A percentile compares a stretch with the other conserved stretches of the same genome.
Evolutionary conservation across 2,797 vertebrate genomes (phyloP).

Genomic region (Pseudomugil gertrudae): DNA sequence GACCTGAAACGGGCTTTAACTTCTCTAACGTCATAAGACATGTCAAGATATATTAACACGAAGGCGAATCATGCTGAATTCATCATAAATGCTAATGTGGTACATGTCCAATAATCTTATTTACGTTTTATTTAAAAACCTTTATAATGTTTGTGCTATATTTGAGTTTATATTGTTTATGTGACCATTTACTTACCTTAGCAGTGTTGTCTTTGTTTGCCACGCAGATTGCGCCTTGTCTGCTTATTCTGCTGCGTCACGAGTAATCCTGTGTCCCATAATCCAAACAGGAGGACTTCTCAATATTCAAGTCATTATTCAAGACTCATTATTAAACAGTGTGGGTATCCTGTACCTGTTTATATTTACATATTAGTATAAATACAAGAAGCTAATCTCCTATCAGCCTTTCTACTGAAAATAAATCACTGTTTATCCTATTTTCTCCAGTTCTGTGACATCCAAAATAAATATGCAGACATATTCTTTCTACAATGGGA

Average conservation of each 20-base stretch:
- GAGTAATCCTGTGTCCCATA: conserved; percentile 58
- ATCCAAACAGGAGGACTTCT: conserved; percentile 32
- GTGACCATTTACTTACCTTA: conserved; percentile 43
- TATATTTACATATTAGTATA: too few relatives aligned
- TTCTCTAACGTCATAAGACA: background rate
- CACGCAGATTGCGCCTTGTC: conserved; percentile 48
- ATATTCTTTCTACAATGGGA: too few relatives aligned
- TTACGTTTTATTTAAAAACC: accelerated
- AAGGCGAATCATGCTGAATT: background rate
- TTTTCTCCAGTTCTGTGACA: too few relatives aligned
- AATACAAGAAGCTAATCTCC: background rate
- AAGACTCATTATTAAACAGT: background rate
- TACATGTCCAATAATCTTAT: background rate
- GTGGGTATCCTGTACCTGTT: background rate
- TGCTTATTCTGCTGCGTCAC: conserved; percentile 73
- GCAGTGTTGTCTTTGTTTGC: conserved; percentile 16
- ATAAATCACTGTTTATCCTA: too few relatives aligned
- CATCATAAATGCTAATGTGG: conserved; percentile 1
- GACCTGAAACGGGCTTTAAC: background rate
- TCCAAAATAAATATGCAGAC: too few relatives aligned
- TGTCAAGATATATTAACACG: background rate
- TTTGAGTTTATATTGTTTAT: background rate
- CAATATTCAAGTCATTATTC: background rate
- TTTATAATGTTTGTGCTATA: background rate
- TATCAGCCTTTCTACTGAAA: too few relatives aligned